Percentiles rank a stretch among this genome's conserved stretches.
phyloP scores from a whole-genome alignment of 2,888 invertebrate species.

The Alcis repandata region DNA sequence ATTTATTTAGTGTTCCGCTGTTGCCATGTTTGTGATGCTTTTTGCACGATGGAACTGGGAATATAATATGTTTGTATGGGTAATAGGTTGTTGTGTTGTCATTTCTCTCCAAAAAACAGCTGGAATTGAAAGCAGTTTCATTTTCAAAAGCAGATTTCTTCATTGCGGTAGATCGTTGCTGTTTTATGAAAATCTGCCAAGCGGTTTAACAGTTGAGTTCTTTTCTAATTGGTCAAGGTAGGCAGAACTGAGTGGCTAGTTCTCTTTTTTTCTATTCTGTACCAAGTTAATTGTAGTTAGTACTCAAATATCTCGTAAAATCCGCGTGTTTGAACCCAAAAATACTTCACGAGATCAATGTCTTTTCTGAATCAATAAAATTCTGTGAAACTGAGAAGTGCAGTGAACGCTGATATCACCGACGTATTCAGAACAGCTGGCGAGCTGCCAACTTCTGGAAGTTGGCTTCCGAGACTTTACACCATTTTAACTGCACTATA shows the following conservation, averaged over 20 bases:
- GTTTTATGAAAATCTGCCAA: no score
- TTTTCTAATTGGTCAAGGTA: no score
- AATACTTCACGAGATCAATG: conserved; percentile 19
- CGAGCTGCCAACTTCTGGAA: conserved; percentile 34
- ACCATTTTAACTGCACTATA: conserved; percentile 16
- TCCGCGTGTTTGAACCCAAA: background rate
- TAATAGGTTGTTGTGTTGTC: no score
- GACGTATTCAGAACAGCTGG: conserved; percentile 33
- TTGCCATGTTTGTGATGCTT: background rate
- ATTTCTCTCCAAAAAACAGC: no score
- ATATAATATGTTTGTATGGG: no score
- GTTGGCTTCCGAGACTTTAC: conserved; percentile 32
- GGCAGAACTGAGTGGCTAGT: no score
- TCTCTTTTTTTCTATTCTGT: background rate
- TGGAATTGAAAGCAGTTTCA: no score
- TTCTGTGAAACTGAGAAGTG: conserved; percentile 40
- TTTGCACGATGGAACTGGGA: background rate
- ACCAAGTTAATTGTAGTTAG: background rate
- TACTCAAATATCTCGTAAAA: background rate
- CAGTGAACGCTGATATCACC: conserved; percentile 39
- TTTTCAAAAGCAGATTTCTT: no score
- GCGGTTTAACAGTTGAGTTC: no score
- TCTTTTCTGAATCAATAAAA: conserved; percentile 30
- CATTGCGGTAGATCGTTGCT: no score
- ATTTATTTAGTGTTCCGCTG: background rate